Percentiles rank a stretch among this genome's conserved stretches.
Conservation (phyloP, 2,113 vertebrate genomes). For the Panurus biarmicus region DNA sequence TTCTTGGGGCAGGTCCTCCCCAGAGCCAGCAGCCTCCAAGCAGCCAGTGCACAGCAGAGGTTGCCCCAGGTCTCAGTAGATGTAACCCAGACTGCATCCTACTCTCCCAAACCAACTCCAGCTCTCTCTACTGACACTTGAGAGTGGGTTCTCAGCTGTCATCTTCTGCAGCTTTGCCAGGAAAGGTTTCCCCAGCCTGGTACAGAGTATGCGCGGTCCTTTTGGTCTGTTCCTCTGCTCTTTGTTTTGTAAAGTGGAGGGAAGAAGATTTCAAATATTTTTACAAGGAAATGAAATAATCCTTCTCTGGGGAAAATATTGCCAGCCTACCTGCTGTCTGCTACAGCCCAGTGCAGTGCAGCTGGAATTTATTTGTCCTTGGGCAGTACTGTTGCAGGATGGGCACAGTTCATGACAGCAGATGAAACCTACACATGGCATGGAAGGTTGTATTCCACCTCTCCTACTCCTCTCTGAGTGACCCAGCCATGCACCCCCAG, state of each 20-base stretch:
- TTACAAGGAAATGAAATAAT: neutral
- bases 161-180: neutral
- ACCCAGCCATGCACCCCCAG: neutral
- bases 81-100: neutral
- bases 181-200: neutral
- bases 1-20: neutral
- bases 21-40: neutral
- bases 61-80: neutral
- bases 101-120: neutral
- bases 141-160: neutral
- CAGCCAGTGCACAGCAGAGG: neutral
- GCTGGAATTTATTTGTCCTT: neutral
- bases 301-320: neutral
- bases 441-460: neutral
- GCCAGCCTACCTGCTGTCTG: neutral
- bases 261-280: neutral
- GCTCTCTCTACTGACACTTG: neutral
- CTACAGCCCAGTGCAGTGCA: neutral
- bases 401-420: rapidly evolving
- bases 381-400: neutral
- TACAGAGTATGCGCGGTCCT: neutral
- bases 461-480: neutral
- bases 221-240: neutral
- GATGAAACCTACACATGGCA: neutral
- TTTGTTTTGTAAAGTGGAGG: neutral